Conservation (phyloP, 92 coral and sea anemone species). For the Scolanthus callimorphus region DNA sequence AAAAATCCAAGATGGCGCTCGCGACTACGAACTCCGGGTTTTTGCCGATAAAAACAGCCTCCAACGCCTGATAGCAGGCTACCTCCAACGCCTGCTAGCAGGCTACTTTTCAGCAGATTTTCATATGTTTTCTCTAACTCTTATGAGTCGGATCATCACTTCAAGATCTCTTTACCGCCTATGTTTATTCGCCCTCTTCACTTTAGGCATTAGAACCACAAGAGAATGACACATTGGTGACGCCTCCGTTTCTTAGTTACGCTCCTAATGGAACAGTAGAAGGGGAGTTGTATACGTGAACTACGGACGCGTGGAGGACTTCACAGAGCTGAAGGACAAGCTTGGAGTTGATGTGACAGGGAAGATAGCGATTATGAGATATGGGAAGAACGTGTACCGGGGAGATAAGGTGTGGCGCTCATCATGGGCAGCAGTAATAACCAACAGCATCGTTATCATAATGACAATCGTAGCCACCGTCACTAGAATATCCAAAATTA, state of each 20-base stretch:
- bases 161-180: too few relatives aligned
- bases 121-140: too few relatives aligned
- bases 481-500: constrained; percentile 8
- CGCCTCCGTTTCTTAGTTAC: constrained; percentile 79
- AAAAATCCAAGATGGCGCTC: too few relatives aligned
- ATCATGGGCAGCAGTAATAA: too few relatives aligned
- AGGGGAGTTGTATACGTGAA: constrained; percentile 90
- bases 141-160: too few relatives aligned
- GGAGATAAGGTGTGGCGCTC: constrained; percentile 99
- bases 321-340: constrained; percentile 40
- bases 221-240: constrained; percentile 51
- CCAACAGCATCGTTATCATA: constrained; percentile 15
- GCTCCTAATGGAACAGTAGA: constrained; percentile 78
- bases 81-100: too few relatives aligned
- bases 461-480: constrained; percentile 7
- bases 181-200: too few relatives aligned
- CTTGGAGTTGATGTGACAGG: constrained; percentile 64
- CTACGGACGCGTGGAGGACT: constrained; percentile 82
- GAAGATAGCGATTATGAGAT: constrained; percentile 90
- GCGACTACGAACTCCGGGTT: too few relatives aligned
- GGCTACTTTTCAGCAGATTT: too few relatives aligned
- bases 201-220: constrained; percentile 68
- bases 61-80: too few relatives aligned
- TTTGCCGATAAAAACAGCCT: too few relatives aligned
- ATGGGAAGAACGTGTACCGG: constrained; percentile 79